Evolutionary conservation across 1,140 invertebrate genomes (phyloP).

Genomic region (Lucilia cuprina): DNA sequence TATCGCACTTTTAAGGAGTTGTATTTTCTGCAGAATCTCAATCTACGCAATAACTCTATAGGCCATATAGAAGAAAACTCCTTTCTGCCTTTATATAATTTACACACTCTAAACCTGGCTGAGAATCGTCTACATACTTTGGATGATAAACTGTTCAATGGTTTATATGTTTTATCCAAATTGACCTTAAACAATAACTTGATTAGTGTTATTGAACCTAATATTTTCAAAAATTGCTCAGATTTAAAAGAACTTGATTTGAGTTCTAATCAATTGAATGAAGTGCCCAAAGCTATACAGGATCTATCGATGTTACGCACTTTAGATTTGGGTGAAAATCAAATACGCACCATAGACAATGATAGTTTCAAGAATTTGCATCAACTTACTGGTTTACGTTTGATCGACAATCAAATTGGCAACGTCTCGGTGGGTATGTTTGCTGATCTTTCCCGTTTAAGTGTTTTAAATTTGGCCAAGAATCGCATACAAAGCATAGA

Average conservation of each 20-base stretch:
- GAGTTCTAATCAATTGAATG: constrained; percentile 81
- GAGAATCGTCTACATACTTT: constrained; percentile 84
- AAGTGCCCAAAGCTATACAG: constrained; percentile 82
- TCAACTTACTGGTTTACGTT: constrained; percentile 81
- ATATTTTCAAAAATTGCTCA: constrained; percentile 90
- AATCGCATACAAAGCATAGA: constrained; percentile 87
- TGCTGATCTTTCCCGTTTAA: constrained; percentile 80
- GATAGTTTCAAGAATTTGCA: constrained; percentile 83
- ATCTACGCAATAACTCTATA: constrained; percentile 87
- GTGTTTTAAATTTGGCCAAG: constrained; percentile 85
- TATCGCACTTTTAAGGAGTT: constrained; percentile 86
- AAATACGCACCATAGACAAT: constrained; percentile 79
- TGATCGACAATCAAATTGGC: constrained; percentile 87
- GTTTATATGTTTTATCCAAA: constrained; percentile 82
- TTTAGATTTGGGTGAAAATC: constrained; percentile 86
- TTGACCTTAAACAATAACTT: constrained; percentile 85
- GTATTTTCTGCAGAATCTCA: constrained; percentile 85
- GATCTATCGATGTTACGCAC: constrained; percentile 84
- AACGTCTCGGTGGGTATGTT: constrained; percentile 86
- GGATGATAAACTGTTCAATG: constrained; percentile 83
- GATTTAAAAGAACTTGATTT: constrained; percentile 90
- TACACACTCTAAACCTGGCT: constrained; percentile 84
- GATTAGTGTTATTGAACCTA: constrained; percentile 78
- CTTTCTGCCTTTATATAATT: constrained; percentile 84
- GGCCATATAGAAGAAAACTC: constrained; percentile 86